Percentiles rank a stretch among this genome's conserved stretches.
These are phyloP conservation scores for Microcebus griseorufus DNA, from an alignment of 2,113 vertebrate genomes.

Conservation along the genomic window DNA sequence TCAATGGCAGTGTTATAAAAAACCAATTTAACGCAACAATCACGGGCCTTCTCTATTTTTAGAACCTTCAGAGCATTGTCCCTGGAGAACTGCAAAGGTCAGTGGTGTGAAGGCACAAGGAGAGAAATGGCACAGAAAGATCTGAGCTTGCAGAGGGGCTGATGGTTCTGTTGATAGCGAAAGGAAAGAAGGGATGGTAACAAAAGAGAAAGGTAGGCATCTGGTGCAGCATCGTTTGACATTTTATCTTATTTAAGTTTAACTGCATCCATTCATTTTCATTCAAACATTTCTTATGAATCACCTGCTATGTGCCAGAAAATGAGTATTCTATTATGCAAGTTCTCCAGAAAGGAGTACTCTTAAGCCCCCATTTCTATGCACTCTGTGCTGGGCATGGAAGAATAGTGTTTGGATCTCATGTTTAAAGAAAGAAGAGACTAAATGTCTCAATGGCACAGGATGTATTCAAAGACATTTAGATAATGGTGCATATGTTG, in stretches of 20 bases:
- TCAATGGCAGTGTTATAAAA: background rate
- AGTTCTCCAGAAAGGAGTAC: background rate
- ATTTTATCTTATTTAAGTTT: conserved; percentile 10
- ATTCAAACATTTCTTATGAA: background rate
- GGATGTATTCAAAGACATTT: background rate
- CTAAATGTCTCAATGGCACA: background rate
- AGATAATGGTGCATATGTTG: background rate
- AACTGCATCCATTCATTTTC: background rate
- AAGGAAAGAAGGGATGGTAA: background rate
- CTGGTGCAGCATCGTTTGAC: background rate
- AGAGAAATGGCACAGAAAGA: background rate
- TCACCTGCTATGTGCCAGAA: background rate
- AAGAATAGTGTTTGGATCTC: background rate
- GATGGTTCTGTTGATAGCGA: background rate
- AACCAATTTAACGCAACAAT: background rate
- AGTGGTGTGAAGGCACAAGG: background rate
- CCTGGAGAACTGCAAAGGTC: background rate
- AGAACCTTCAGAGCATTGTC: background rate
- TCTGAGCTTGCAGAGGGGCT: background rate
- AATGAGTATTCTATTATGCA: background rate
- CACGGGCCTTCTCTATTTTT: background rate
- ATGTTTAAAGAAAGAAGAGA: background rate
- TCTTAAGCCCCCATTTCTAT: background rate
- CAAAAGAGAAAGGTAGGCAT: background rate
- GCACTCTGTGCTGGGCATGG: background rate